Base-by-base conservation (phyloP, 2,797 vertebrate species). In the Babyrousa celebensis region DNA sequence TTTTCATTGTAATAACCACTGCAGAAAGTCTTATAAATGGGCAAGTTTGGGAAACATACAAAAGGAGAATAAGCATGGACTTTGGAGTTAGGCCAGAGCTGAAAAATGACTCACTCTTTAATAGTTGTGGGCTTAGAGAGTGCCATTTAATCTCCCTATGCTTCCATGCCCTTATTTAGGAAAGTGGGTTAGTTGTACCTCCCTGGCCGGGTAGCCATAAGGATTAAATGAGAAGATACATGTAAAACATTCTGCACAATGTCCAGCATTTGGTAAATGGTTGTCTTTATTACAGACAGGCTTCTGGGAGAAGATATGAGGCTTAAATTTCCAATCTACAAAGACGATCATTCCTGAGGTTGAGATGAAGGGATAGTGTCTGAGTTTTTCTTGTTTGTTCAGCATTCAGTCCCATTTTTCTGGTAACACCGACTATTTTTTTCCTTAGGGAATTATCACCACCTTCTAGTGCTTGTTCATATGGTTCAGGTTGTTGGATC, bases 1-100 rank as follows among this genome's bases (percentile, higher is more conserved):
- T 87, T 90, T 95, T 88, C 82, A 72, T 80, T 96, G 82, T 85
- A 58, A 92, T 85, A 78, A 95, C 68, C 54, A 86, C 3, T 40
- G 32, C 78, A 85, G 75, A 85, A 70, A 95, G 54, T 77, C 74
- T 79, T 94, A 6, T n/a, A 48, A 63, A 54, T 79, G 54, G 72
- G 25, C 32, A 70, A 68, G 89, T 82, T 72, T 94, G 63, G 83
- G 23, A 70, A 92, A 89, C 58, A 79, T 43, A 79, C 25, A 54
- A 63, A 84, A 94, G 43, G 11, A 90, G 67, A 83, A 56, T 48
- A 96, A 87, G 32, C 32, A 58, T 12, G 58, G 0, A 4, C 36
- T 85, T 63, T 93, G 89, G 63, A 91, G 54, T 85, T 68, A 65
- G 60, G 60, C 60, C 32, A 29, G 43, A 6, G 20, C 54, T 89